These are phyloP conservation scores for Alcedo quadribrachys DNA, from an alignment of 2,797 vertebrate species.

Conservation along the genomic window DNA sequence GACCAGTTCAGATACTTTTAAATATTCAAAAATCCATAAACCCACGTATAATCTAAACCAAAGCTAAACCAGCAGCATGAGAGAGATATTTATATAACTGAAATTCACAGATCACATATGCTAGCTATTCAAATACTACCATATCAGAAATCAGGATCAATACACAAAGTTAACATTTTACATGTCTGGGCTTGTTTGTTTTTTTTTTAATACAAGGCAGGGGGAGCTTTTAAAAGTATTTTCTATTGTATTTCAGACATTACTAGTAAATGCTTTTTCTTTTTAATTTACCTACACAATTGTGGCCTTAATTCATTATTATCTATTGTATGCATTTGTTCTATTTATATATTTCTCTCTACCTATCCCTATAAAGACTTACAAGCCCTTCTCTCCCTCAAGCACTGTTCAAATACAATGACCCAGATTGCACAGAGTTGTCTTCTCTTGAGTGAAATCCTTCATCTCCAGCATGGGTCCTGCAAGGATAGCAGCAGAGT, in stretches of 20 bases:
- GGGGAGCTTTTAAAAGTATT: neutral
- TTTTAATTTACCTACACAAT: neutral
- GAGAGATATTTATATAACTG: neutral
- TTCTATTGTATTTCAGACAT: neutral
- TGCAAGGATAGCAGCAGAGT: conserved; percentile 12
- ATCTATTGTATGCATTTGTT: neutral
- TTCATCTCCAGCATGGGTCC: conserved; percentile 22
- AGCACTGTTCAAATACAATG: neutral
- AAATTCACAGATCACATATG: neutral
- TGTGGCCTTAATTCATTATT: neutral
- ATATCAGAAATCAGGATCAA: neutral
- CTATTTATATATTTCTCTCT: neutral
- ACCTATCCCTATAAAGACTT: neutral
- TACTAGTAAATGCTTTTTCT: neutral
- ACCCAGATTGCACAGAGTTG: neutral
- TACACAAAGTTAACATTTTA: neutral
- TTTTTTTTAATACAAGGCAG: neutral
- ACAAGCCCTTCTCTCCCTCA: neutral
- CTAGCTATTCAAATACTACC: neutral
- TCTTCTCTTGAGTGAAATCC: conserved; percentile 28
- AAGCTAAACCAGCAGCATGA: neutral
- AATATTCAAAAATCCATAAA: neutral
- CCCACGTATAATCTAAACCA: neutral
- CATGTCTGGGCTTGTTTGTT: too few species aligned
- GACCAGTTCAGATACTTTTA: conserved; percentile 30